Base-by-base conservation (phyloP, 2,797 vertebrate genomes). In the Gastrophryne carolinensis region DNA sequence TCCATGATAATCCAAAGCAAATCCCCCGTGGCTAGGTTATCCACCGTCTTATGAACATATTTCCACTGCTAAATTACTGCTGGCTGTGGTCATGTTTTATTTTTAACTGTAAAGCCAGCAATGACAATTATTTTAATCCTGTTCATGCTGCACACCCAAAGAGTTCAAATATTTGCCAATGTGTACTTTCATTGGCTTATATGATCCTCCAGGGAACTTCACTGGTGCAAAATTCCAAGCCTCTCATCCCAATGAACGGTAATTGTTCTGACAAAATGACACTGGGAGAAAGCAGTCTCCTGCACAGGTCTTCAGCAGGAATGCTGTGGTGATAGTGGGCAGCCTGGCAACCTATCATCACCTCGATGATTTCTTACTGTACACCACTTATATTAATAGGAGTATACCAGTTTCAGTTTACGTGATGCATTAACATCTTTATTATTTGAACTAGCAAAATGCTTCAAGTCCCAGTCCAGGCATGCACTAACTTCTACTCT, bases 21-120 rank as follows among this genome's bases (percentile, higher is more conserved):
- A 78, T 72, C 61, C 75, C 75, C 26, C 52, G 53, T 39, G 75
- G 61, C 68, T 60, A 65, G 61, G 75, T 32, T 72, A 66, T 56
- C 41, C 60, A 52, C 56, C 32, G 41, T 61, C 37, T 23, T 57
- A 71, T 77, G 39, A 77, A 66, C 29, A 78, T 50, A 19, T 23
- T 30, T 72, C 74, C 37, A 56, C 26, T 57, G 66, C 34, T 62
- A 71, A 44, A 77, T 72, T 65, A 65, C 75, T 61, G 61, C 60
- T 52, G 67, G 65, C 30, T 60, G 44, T 35, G 41, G 54, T 58
- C 72, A 66, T 71, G 53, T 32, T 72, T 64, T 75, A 75, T 71
- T 75, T 75, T 79, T 44, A 79, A 75, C 61, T 65, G 53, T 61
- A 79, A 65, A 61, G 26, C 49, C 61, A 69, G 70, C 19, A 71